Conservation (phyloP, 1,140 invertebrate species). For the Alviniconcha marisindica region DNA sequence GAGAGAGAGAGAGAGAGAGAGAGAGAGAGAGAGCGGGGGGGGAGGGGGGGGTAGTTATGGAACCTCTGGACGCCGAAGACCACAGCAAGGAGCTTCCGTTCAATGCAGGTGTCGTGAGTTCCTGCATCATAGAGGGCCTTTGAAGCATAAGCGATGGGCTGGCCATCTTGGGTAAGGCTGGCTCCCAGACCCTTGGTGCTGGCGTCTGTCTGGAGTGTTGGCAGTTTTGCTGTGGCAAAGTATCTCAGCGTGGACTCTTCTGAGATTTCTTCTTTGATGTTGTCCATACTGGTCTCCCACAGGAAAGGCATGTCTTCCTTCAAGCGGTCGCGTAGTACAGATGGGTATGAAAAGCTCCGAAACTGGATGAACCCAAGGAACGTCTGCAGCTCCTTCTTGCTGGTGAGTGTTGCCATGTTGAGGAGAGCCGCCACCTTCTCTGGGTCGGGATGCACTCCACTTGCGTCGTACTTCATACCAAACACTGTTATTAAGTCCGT, state of each 20-base stretch:
- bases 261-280: constrained; percentile 51
- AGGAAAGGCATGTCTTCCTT: constrained; percentile 53
- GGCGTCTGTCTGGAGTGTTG: constrained; percentile 54
- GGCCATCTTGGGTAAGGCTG: constrained; percentile 48
- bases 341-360: constrained; percentile 53
- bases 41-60: constrained; percentile 77
- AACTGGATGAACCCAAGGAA: constrained; percentile 50
- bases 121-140: constrained; percentile 73
- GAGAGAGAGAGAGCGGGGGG: too few relatives aligned
- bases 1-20: too few relatives aligned
- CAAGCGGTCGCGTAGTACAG: constrained; percentile 53
- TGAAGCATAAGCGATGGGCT: constrained; percentile 75
- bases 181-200: constrained; percentile 67
- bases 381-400: constrained; percentile 32
- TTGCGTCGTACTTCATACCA: neutral
- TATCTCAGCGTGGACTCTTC: constrained; percentile 48
- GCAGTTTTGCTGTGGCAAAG: constrained; percentile 46
- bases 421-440: constrained; percentile 43
- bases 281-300: constrained; percentile 45
- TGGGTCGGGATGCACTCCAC: constrained; percentile 11
- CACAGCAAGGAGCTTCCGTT: constrained; percentile 76
- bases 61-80: constrained; percentile 76
- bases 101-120: constrained; percentile 76
- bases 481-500: neutral
- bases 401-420: constrained; percentile 61